Conservation (phyloP, 2,797 vertebrate genomes). For the Dromococcyx pavoninus region DNA sequence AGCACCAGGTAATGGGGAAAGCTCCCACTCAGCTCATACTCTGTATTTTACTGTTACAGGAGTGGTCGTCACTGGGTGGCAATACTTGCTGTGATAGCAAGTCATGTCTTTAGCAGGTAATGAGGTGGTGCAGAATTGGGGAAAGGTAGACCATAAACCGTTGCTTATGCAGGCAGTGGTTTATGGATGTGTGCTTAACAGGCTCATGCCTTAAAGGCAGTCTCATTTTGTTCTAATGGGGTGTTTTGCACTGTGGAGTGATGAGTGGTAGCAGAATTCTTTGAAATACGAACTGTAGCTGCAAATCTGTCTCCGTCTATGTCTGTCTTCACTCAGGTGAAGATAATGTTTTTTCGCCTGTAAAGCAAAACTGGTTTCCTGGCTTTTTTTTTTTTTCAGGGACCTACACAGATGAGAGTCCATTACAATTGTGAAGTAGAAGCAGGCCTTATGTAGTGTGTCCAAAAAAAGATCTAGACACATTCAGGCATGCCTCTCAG, state of each 20-base stretch:
- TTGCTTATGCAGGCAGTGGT: neutral
- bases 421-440: neutral
- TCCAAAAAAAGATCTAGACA: neutral
- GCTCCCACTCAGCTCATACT: neutral
- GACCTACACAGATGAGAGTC: neutral
- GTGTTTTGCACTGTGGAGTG: neutral
- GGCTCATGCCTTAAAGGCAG: neutral
- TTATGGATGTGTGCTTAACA: neutral
- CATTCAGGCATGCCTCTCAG: neutral
- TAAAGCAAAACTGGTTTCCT: neutral
- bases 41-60: neutral
- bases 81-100: neutral
- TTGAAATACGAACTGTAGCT: neutral
- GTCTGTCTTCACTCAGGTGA: neutral
- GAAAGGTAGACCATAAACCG: neutral
- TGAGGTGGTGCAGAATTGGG: neutral
- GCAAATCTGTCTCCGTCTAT: neutral
- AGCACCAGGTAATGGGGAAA: constrained; percentile 82
- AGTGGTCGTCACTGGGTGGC: neutral
- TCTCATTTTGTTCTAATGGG: neutral
- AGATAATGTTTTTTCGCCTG: neutral
- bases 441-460: neutral
- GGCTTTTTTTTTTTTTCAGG: neutral
- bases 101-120: neutral
- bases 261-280: neutral